Base-by-base conservation (phyloP, 2,888 invertebrate species). In the Euzophera pinguis region DNA sequence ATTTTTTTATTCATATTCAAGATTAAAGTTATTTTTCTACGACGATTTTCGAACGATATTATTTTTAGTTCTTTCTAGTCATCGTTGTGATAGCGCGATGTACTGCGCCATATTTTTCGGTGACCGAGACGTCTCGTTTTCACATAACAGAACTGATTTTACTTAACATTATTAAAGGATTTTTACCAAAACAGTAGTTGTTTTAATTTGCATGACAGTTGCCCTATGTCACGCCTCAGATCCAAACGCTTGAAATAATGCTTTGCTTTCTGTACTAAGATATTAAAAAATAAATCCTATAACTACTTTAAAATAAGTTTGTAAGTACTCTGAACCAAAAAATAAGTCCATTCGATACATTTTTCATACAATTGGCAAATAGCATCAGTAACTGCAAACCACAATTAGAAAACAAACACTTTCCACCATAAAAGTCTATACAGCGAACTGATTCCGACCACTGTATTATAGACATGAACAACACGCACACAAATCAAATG, bases 121-220 rank as follows among this genome's bases (percentile, higher is more conserved):
- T 81, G 81, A 81, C 78, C 78, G 79, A 83, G 78, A 78, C 73
- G 77, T 79, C 81, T 81, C 82, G 77, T 78, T 80, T 81, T 81
- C 83, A 82, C 79, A 75, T 81, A 84, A 84, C 82, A 85, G 85
- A 84, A 89, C 89, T 90, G 89, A 90, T 90, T 88, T 78, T 81
- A 76, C 77, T 81, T 84, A 85, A 85, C 81, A 86, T 87, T 87
- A 86, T 87, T 87, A 88, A 89, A 90, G 69, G 72, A 75, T 84
- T 84, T 84, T 71, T 84, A 81, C 72, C 75, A 75, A 74, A 81
- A 62, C 69, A 64, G 68, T 78, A 81, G 78, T 87, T 81, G 88
- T 90, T 90, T 89, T 82, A 84, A 84, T 90, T 73, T 79, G 89
- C 84, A 86, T 75, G 85, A 61, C 76, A 73, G 66, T 72, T 65